Conservation (phyloP, 2,888 invertebrate species). For the Acanthoscelides obtectus region DNA sequence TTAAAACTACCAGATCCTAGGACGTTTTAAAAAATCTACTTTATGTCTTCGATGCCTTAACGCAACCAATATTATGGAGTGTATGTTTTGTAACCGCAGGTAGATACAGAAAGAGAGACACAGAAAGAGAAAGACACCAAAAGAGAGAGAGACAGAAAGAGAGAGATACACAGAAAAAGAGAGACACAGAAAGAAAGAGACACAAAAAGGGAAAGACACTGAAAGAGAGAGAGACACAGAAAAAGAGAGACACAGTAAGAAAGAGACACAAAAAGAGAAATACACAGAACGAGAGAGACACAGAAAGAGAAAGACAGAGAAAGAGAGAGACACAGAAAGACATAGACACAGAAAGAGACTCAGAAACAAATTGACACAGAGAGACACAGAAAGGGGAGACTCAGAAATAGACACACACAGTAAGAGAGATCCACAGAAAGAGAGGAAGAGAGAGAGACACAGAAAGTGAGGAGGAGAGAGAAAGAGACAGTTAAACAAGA, state of each 20-base stretch:
- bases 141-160: background rate
- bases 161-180: no score
- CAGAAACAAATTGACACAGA: background rate
- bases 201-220: background rate
- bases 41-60: no score
- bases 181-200: no score
- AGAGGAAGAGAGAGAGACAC: background rate
- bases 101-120: background rate
- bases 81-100: no score
- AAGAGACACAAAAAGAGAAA: background rate
- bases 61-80: no score
- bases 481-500: background rate
- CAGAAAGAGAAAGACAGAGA: background rate
- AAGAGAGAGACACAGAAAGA: background rate
- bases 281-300: background rate
- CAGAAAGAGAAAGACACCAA: background rate
- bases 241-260: no score
- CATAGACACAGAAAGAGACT: background rate
- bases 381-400: background rate
- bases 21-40: no score
- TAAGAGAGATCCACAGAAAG: background rate
- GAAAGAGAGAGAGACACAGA: background rate
- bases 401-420: background rate
- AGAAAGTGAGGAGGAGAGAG: background rate
- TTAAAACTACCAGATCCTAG: no score